Base-by-base conservation (phyloP, 2,888 invertebrate genomes). In the Nymphalis c-album region DNA sequence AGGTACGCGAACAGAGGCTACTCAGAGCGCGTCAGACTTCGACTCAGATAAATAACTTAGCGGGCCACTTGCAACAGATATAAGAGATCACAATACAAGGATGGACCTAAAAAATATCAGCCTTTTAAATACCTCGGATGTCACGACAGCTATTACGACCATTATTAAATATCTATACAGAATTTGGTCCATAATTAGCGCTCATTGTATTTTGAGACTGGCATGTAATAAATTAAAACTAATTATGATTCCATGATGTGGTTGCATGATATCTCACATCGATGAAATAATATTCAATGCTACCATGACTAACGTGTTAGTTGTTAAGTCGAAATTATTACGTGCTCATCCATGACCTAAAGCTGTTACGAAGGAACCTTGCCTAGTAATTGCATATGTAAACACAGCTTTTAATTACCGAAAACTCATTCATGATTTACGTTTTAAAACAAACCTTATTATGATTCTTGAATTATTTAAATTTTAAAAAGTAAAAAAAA, bases 341-440 rank as follows among this genome's bases (percentile, higher is more conserved):
- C 67, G 70, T 77, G 74, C 77, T 80, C 77, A 84, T 71, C 87
- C 87, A 78, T 88, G 90, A 87, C 87, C 87, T 79, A 81, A 53
- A 71, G 70, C 64, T 65, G 57, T 58, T 58, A 20, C 47, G 26
- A 46, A 40, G 57, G 13, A 53, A 72, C 75, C 70, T 75, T 74
- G 70, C 64, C 55, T 55, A 70, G 46, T 71, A 71, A 75, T 73
- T 74, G 70, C 63, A 71, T 58, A 31, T 62, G 58, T 69, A 65
- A 69, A 69, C 65, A 71, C 60, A 61, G 62, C 20, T 66, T 70
- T 70, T 72, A 70, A 72, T 66, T 68, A 64, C 58, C 20, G 58
- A 67, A 60, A 60, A 55, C 51, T 69, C 60, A 60, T 60, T 63
- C 66, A 55, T 46, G 16, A 68, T 68, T 70, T 17, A 57, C 46